phyloP scores from a whole-genome alignment of 2,888 invertebrate genomes.

The Mimumesa dahlbomi region DNA sequence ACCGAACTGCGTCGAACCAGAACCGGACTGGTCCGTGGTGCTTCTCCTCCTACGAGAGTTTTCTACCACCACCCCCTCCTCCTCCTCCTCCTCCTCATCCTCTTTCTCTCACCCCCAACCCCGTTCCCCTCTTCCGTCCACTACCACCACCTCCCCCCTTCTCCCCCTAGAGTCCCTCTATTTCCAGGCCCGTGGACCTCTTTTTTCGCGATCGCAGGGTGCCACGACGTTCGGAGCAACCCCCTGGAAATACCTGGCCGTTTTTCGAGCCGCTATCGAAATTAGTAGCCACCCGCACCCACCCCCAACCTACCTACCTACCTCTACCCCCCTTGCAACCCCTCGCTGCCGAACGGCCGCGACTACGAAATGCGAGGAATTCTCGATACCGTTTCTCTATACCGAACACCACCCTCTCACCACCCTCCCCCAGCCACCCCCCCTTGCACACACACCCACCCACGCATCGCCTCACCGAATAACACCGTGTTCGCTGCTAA shows the following conservation, averaged over 20 bases:
- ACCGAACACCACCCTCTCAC: slow-evolving; percentile 1
- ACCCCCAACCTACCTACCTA: slow-evolving; percentile 44
- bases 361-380: slow-evolving; percentile 69
- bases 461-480: slow-evolving; percentile 16
- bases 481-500: no score
- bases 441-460: neutral
- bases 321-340: no score
- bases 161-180: neutral
- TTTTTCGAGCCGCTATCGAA: slow-evolving; percentile 52
- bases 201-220: slow-evolving; percentile 10
- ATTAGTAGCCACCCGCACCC: slow-evolving; percentile 58
- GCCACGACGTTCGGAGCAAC: slow-evolving; percentile 32
- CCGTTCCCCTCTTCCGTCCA: neutral
- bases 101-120: neutral
- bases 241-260: slow-evolving; percentile 19
- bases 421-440: neutral
- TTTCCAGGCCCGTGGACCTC: no score
- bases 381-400: slow-evolving; percentile 51
- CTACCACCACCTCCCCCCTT: neutral
- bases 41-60: slow-evolving; percentile 37
- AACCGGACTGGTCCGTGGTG: slow-evolving; percentile 63
- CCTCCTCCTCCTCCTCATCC: neutral
- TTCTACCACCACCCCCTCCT: slow-evolving; percentile 30
- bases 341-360: no score
- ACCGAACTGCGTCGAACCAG: slow-evolving; percentile 70